A percentile compares a stretch with the other conserved stretches of the same genome.
phyloP scores from a whole-genome alignment of 2,797 vertebrate species.

The Thalassophryne amazonica region DNA sequence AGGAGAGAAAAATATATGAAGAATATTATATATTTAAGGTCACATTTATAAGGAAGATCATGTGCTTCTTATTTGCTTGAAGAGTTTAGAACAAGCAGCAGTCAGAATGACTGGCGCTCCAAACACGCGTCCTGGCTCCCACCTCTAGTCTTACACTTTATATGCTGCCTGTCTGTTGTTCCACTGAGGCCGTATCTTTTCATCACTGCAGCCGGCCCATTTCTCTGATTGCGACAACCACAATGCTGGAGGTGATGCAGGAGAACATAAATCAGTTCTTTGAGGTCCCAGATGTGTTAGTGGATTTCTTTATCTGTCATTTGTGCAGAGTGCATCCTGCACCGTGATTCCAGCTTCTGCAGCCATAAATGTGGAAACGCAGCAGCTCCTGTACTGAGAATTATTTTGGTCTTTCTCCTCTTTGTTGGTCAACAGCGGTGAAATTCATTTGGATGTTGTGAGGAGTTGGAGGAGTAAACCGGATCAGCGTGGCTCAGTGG shows the following conservation, averaged over 20 bases:
- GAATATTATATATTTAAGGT: constrained; percentile 41
- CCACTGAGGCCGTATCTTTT: constrained; percentile 5
- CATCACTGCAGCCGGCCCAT: constrained; percentile 13
- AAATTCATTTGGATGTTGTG: no score
- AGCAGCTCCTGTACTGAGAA: no score
- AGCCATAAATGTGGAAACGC: no score
- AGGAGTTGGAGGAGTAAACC: constrained; percentile 3
- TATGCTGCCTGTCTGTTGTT: constrained; percentile 12
- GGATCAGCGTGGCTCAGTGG: constrained; percentile 48
- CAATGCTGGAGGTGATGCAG: constrained; percentile 44
- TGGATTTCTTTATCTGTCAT: no score
- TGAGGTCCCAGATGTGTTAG: no score
- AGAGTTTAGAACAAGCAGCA: constrained; percentile 57
- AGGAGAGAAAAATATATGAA: constrained; percentile 58
- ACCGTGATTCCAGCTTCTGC: no score
- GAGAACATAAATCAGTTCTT: no score
- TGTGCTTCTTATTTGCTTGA: constrained; percentile 69
- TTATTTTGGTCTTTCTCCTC: constrained; percentile 26
- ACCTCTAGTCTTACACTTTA: constrained; percentile 18
- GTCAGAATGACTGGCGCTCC: constrained; percentile 22
- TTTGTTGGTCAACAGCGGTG: neutral
- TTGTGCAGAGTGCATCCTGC: no score
- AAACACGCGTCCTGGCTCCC: neutral
- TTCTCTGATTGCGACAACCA: constrained; percentile 34
- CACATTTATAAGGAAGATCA: constrained; percentile 72